phyloP scores from a whole-genome alignment of 2,113 vertebrate species.

The Toxotes chatareus region DNA sequence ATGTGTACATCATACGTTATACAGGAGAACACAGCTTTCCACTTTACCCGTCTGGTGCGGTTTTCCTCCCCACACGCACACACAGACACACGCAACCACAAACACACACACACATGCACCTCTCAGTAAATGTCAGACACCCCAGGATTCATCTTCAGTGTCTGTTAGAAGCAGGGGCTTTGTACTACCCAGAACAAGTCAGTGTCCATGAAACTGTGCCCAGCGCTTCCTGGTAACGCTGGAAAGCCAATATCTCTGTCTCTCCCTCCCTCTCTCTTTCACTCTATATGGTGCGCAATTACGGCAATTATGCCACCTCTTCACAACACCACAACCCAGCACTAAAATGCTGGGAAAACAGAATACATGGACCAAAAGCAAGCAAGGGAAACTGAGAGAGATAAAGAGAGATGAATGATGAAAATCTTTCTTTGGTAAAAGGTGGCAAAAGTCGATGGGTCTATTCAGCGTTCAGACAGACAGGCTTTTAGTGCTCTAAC shows the following conservation, averaged over 20 bases:
- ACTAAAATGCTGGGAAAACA: slow-evolving; percentile 8
- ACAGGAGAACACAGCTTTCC: slow-evolving; percentile 21
- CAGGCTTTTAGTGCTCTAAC: background rate
- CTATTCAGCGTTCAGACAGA: slow-evolving; percentile 10
- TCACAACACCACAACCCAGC: slow-evolving; percentile 25
- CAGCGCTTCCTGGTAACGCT: slow-evolving; percentile 19
- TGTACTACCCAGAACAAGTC: slow-evolving; percentile 39
- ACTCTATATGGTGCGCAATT: slow-evolving; percentile 32
- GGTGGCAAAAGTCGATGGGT: slow-evolving; percentile 33
- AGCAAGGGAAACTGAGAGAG: slow-evolving; percentile 14
- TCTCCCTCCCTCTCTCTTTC: background rate
- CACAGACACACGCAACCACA: background rate
- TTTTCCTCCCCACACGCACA: background rate
- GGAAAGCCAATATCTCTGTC: slow-evolving; percentile 38
- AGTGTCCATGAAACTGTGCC: slow-evolving; percentile 32
- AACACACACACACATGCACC: background rate
- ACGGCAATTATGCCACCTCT: slow-evolving; percentile 55
- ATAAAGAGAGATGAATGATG: slow-evolving; percentile 3
- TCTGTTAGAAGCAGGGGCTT: slow-evolving; percentile 33
- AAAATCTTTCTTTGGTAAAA: slow-evolving; percentile 25
- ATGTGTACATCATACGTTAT: background rate
- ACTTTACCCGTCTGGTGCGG: slow-evolving; percentile 19
- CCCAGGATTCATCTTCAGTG: slow-evolving; percentile 32
- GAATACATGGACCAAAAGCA: background rate
- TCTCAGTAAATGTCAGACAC: slow-evolving; percentile 57